Evolutionary conservation across 1,140 invertebrate genomes (phyloP).

Genomic region (Pentalonia nigronervosa): DNA sequence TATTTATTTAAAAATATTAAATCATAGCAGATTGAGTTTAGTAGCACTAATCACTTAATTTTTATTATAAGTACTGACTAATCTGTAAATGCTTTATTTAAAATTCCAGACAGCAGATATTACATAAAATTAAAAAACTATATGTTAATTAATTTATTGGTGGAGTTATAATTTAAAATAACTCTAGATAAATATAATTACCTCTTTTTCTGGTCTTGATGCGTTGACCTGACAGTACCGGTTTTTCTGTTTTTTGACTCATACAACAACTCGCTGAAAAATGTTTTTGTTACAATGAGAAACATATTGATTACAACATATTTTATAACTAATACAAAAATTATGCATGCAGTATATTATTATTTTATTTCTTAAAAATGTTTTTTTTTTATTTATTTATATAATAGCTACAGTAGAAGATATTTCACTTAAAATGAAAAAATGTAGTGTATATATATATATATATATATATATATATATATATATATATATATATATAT

Average conservation of each 20-base stretch:
- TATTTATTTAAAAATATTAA: no score
- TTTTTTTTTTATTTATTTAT: background rate
- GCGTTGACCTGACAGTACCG: conserved; percentile 98
- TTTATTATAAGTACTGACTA: no score
- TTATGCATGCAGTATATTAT: background rate
- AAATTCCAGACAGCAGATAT: background rate
- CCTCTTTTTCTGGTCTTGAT: conserved; percentile 99
- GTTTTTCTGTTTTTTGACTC: conserved; percentile 99
- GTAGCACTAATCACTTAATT: no score
- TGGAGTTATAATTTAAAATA: background rate
- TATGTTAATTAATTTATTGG: background rate
- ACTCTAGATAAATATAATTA: conserved; percentile 65
- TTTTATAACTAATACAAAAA: background rate
- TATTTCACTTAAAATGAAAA: background rate
- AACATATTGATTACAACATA: background rate
- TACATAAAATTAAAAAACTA: background rate
- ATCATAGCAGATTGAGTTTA: no score
- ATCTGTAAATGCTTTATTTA: no score
- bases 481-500: no score
- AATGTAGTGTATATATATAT: no score
- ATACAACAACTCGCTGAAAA: conserved; percentile 95
- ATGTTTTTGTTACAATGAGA: background rate
- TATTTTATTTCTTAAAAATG: background rate
- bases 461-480: no score
- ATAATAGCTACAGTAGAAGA: background rate